Conservation (phyloP, 2,113 vertebrate species). For the Tricholaema leucomelas region DNA sequence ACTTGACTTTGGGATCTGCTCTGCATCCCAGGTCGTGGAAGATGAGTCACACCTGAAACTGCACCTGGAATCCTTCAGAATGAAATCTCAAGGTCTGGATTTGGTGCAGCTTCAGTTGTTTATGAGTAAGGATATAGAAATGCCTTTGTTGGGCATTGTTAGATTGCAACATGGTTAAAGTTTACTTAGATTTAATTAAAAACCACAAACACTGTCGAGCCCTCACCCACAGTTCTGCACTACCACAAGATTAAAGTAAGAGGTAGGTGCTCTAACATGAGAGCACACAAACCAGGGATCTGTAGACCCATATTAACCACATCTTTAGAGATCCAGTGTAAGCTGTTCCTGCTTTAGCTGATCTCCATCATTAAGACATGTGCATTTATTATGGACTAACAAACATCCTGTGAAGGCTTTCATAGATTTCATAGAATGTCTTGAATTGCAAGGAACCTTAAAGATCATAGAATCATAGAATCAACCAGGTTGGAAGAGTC, state of each 20-base stretch:
- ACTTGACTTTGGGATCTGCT: neutral
- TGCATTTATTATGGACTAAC: neutral
- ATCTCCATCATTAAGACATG: neutral
- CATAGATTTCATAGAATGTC: no score
- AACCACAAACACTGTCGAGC: neutral
- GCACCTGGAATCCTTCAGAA: neutral
- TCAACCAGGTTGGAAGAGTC: no score
- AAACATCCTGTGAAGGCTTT: accelerated
- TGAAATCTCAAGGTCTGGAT: neutral
- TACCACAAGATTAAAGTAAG: neutral
- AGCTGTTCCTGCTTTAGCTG: neutral
- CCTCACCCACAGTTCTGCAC: neutral
- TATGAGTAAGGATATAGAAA: neutral
- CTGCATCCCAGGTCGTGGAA: neutral
- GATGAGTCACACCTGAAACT: neutral
- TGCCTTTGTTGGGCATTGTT: neutral
- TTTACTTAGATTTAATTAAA: neutral
- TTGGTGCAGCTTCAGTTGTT: neutral
- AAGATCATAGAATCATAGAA: no score
- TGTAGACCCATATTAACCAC: neutral
- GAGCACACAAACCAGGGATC: neutral
- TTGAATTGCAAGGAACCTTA: no score
- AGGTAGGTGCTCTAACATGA: neutral
- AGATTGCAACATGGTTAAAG: neutral
- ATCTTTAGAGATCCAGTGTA: neutral